These are phyloP conservation scores for Drosophila mulleri DNA, from an alignment of 2,888 invertebrate genomes.

Conservation along the genomic window DNA sequence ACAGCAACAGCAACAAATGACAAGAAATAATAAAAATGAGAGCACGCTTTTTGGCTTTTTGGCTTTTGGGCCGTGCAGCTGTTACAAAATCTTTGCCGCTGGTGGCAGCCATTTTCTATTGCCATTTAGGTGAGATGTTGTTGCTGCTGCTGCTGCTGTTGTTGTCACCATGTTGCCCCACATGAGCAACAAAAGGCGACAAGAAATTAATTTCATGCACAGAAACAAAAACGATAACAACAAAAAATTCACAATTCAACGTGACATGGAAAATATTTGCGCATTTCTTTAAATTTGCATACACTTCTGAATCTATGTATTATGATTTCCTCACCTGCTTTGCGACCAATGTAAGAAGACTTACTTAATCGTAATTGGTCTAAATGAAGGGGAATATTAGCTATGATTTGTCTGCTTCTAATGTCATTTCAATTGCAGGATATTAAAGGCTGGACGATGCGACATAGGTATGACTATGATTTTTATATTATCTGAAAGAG, in stretches of 20 bases:
- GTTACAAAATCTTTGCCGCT: slow-evolving; percentile 74
- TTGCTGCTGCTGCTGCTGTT: slow-evolving; percentile 37
- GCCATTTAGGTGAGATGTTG: slow-evolving; percentile 75
- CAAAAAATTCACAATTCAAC: slow-evolving; percentile 68
- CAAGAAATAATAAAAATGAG: slow-evolving; percentile 70
- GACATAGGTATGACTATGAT: too few relatives aligned
- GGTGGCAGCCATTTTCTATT: slow-evolving; percentile 79
- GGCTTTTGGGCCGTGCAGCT: slow-evolving; percentile 74
- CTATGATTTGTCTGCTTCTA: not conserved
- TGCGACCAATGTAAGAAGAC: not conserved
- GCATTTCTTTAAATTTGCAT: slow-evolving; percentile 49
- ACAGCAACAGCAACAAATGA: slow-evolving; percentile 35
- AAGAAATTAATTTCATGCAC: slow-evolving; percentile 78
- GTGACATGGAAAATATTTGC: slow-evolving; percentile 79
- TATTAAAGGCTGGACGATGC: too few relatives aligned
- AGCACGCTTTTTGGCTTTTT: slow-evolving; percentile 74
- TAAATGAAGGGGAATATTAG: too few relatives aligned
- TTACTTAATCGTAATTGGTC: not conserved
- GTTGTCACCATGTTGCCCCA: slow-evolving; percentile 64
- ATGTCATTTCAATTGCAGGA: not conserved
- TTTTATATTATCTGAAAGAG: too few relatives aligned
- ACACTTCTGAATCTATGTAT: too few relatives aligned
- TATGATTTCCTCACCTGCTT: not conserved
- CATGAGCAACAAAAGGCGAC: slow-evolving; percentile 78
- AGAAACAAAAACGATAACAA: slow-evolving; percentile 59